Percentiles rank a stretch among this genome's conserved stretches.
phyloP scores from a whole-genome alignment of 1,140 invertebrate genomes.

The Mylabris phalerata region DNA sequence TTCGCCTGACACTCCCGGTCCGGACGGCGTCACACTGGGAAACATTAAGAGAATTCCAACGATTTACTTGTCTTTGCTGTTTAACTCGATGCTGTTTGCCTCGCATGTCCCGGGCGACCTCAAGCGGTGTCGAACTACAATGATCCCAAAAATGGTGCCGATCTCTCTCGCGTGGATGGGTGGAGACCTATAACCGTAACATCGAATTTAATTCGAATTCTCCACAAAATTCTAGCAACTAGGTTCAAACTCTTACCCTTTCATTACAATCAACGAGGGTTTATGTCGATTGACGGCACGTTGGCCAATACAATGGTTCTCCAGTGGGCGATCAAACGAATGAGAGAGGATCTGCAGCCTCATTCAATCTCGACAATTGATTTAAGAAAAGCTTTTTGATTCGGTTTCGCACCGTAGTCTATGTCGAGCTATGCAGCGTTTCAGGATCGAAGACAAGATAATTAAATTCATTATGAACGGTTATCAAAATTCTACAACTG shows the following conservation, averaged over 20 bases:
- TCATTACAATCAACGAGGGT: background rate
- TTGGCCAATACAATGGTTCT: background rate
- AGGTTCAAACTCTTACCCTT: background rate
- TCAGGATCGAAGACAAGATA: background rate
- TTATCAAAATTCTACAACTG: conserved; percentile 9
- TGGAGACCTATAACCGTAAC: conserved; percentile 3
- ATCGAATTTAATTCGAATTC: background rate
- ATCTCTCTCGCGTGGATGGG: background rate
- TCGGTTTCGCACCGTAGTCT: background rate
- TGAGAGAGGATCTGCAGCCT: background rate
- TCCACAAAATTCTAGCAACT: background rate
- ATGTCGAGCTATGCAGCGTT: background rate
- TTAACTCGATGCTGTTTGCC: too few relatives aligned
- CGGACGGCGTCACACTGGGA: too few relatives aligned
- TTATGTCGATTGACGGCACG: background rate
- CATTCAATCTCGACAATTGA: background rate
- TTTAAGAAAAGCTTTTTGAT: conserved; percentile 5
- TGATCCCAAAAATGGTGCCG: background rate
- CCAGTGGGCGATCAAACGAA: background rate
- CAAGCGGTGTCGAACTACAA: background rate
- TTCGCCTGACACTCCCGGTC: too few relatives aligned
- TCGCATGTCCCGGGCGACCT: too few relatives aligned
- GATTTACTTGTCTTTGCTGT: too few relatives aligned
- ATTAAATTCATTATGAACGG: background rate
- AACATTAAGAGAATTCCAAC: too few relatives aligned